Conservation (phyloP, 2,888 invertebrate genomes). For the Meghimatium bilineatum region DNA sequence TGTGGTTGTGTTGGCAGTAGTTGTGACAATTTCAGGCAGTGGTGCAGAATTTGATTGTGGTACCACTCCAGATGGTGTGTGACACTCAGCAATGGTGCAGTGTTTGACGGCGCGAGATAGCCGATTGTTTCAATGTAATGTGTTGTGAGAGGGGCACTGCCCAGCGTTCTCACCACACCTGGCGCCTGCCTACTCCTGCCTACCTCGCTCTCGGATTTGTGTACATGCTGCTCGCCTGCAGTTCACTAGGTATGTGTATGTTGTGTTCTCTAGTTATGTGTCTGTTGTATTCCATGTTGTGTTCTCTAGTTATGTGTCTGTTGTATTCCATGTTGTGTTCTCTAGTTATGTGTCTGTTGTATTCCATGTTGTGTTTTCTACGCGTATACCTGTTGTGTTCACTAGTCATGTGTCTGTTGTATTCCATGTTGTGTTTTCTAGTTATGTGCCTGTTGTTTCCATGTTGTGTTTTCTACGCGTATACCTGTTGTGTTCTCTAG, state of each 20-base stretch:
- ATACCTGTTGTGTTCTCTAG: too few species aligned
- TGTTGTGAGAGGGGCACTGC: constrained; percentile 36
- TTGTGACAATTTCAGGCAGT: constrained; percentile 1
- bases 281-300: not conserved
- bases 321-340: not conserved
- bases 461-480: too few species aligned
- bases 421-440: too few species aligned
- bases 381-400: too few species aligned
- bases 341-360: too few species aligned
- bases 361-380: too few species aligned
- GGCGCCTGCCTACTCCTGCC: not conserved
- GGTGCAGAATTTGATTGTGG: not conserved
- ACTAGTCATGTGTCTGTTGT: too few species aligned
- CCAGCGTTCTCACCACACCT: constrained; percentile 24
- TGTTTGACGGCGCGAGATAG: constrained; percentile 32
- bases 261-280: not conserved
- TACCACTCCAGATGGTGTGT: not conserved
- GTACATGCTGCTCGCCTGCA: constrained; percentile 32
- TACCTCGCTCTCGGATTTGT: constrained; percentile 27
- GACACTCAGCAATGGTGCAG: constrained; percentile 31
- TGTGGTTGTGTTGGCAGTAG: not conserved
- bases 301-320: not conserved
- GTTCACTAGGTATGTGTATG: constrained; percentile 29
- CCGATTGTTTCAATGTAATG: constrained; percentile 42
- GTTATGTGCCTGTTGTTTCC: too few species aligned